Evolutionary conservation across 2,113 vertebrate species (phyloP).

Genomic region (Oryzias woworae): DNA sequence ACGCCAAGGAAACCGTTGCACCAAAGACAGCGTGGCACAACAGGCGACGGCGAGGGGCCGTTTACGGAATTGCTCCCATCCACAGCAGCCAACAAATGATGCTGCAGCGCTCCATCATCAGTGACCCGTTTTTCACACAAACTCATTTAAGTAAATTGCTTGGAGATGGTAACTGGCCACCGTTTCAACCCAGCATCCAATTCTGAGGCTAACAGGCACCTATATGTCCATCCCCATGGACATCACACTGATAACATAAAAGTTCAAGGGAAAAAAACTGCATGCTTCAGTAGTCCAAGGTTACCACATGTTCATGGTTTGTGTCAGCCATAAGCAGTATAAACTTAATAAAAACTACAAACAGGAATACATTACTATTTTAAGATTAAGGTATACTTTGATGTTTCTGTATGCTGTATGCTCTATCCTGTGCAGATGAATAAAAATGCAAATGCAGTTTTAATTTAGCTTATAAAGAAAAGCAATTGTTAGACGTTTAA

Average conservation of each 20-base stretch:
- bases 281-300: too few species aligned
- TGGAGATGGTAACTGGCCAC: slow-evolving; percentile 9
- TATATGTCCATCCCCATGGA: slow-evolving; percentile 37
- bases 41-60: slow-evolving; percentile 51
- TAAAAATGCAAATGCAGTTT: too few species aligned
- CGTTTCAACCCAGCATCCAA: slow-evolving; percentile 31
- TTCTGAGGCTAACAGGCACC: slow-evolving; percentile 14
- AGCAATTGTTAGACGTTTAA: too few species aligned
- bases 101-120: slow-evolving; percentile 30
- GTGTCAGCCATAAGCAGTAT: too few species aligned
- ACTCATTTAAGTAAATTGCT: slow-evolving; percentile 18
- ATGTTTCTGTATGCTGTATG: too few species aligned
- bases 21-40: slow-evolving; percentile 28
- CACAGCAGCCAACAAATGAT: slow-evolving; percentile 38
- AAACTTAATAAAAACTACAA: too few species aligned
- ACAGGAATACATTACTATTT: too few species aligned
- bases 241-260: background rate
- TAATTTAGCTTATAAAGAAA: too few species aligned
- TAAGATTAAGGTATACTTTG: too few species aligned
- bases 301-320: too few species aligned
- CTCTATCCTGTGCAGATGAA: too few species aligned
- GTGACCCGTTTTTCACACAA: slow-evolving; percentile 21
- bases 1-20: slow-evolving; percentile 5
- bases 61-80: slow-evolving; percentile 48
- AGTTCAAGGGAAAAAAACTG: slow-evolving; percentile 1